Base-by-base conservation (phyloP, 2,797 vertebrate genomes). In the Pampus argenteus region DNA sequence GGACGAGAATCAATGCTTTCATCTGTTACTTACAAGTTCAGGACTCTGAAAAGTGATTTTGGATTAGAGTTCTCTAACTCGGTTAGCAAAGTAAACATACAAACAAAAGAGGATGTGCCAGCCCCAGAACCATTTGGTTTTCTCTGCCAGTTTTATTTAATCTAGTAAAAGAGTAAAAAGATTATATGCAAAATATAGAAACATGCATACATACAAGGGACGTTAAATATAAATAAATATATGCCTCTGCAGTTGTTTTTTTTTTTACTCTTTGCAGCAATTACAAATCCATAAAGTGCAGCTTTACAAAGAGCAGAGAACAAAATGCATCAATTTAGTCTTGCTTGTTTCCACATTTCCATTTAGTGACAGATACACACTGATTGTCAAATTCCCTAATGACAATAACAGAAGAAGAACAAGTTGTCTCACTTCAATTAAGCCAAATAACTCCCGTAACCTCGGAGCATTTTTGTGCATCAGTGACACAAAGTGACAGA, bases 11-110 rank as follows among this genome's bases (percentile, higher is more conserved):
- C 87, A n/a, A 88, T 91, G 71, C 66, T 84, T 90, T 86, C 79
- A 89, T 89, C 85, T 89, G 86, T 84, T 89, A 85, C 83, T 87
- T 89, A 87, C 86, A 89, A 79, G 82, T 70, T 76, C 36, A 66
- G 23, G 42, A 14, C 74, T 47, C 59, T 49, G 57, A 78, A 77
- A 86, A 85, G 71, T 22, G 66, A 88, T 84, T 82, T 71, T 60
- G 51, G 72, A 76, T 86, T 66, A 48, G 71, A 82, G 67, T 77
- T 75, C 40, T 61, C 69, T 66, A 71, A 82, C 73, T 58, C 64
- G 0, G 75, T 83, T 72, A 72, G 66, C 44, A 71, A 77, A 82
- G 78, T 62, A 62, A 88, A 84, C 31, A 73, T 82, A 81, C 31
- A 73, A 83, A 81, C 59, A 79, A 71, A 66, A 55, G 6, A 62